phyloP scores from a whole-genome alignment of 2,797 vertebrate genomes.

The Molothrus ater region DNA sequence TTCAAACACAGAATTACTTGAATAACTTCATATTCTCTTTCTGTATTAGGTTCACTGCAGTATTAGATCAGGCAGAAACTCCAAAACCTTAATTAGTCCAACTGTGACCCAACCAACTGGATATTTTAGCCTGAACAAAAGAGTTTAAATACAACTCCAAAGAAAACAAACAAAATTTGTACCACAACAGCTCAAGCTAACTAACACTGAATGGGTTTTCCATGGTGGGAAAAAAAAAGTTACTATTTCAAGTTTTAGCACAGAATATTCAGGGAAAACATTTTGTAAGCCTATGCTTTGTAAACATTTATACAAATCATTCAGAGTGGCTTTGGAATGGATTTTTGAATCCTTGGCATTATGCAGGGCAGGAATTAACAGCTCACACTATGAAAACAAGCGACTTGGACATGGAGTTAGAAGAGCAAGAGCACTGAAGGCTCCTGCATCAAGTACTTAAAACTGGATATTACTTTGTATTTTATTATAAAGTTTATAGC shows the following conservation, averaged over 20 bases:
- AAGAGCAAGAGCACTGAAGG: background rate
- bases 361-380: background rate
- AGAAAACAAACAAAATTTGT: background rate
- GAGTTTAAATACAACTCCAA: background rate
- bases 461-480: constrained; percentile 23
- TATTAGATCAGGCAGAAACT: constrained; percentile 17
- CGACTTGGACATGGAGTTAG: background rate
- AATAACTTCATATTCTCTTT: constrained; percentile 48
- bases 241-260: background rate
- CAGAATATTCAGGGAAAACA: background rate
- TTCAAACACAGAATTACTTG: constrained; percentile 37
- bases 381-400: constrained; percentile 7
- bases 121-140: constrained; percentile 2
- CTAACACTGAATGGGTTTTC: background rate
- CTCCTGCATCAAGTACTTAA: constrained; percentile 19
- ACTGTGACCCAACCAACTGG: background rate
- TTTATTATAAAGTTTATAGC: constrained; percentile 42
- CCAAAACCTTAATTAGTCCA: background rate
- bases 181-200: constrained; percentile 5
- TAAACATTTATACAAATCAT: background rate
- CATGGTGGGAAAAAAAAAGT: background rate
- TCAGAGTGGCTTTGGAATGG: background rate
- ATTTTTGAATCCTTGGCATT: background rate
- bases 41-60: constrained; percentile 28
- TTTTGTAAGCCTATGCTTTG: background rate